Percentiles rank a stretch among this genome's conserved stretches.
Evolutionary conservation across 2,113 vertebrate genomes (phyloP).

Genomic region (Phalacrocorax pelagicus): DNA sequence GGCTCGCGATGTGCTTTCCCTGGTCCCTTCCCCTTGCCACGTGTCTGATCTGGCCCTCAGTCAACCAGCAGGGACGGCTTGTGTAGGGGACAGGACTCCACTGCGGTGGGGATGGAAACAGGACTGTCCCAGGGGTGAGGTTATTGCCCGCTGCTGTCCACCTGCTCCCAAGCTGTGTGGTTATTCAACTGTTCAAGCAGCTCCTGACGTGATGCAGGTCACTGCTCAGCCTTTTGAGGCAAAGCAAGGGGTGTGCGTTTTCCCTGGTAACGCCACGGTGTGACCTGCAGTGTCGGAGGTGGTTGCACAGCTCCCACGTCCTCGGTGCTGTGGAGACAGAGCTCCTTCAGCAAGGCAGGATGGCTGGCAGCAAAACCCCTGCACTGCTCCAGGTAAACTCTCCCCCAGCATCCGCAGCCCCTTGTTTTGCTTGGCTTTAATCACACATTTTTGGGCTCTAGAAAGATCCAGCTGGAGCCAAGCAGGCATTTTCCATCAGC

Average conservation of each 20-base stretch:
- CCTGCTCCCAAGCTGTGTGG: background rate
- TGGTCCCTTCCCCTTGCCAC: background rate
- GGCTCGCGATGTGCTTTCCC: accelerated
- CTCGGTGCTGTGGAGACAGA: background rate
- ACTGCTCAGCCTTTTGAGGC: background rate
- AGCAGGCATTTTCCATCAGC: background rate
- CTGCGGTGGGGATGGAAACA: background rate
- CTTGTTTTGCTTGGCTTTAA: background rate
- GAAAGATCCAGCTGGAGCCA: background rate
- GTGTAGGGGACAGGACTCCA: background rate
- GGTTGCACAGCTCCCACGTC: background rate
- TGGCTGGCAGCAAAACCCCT: background rate
- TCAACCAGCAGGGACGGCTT: accelerated
- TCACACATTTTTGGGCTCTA: background rate
- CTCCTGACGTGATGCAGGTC: background rate
- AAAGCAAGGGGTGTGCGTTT: background rate
- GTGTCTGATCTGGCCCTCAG: background rate
- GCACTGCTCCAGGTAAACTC: background rate
- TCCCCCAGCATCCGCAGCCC: background rate
- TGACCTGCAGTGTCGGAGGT: background rate
- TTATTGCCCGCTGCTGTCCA: background rate
- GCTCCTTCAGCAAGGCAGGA: background rate
- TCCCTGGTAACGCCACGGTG: accelerated
- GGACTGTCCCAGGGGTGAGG: background rate
- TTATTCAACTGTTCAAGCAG: background rate